phyloP scores from a whole-genome alignment of 1,140 invertebrate genomes.

The Pollicipes pollicipes region DNA sequence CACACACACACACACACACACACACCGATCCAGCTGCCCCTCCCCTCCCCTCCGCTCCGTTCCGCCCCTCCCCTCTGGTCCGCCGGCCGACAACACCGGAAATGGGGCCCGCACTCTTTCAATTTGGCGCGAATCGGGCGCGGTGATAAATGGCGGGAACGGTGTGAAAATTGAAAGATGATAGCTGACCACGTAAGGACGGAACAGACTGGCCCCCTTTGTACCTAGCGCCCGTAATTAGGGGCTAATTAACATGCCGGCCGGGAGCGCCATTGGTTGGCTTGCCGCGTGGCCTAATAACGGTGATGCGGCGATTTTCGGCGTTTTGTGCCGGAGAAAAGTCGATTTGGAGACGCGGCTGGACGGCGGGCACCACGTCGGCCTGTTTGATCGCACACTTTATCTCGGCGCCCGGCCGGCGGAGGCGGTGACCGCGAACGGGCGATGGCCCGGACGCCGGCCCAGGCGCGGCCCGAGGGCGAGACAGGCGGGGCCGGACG shows the following conservation, averaged over 20 bases:
- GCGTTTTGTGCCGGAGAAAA: background rate
- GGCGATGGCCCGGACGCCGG: no score
- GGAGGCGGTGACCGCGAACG: no score
- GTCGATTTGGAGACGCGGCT: no score
- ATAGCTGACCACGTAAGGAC: background rate
- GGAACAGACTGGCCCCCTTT: background rate
- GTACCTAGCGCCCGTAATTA: background rate
- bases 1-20: background rate
- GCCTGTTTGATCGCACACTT: background rate
- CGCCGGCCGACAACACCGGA: background rate
- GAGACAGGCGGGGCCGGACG: no score
- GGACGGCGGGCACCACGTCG: no score
- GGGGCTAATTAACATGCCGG: background rate
- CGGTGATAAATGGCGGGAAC: background rate
- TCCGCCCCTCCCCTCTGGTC: background rate
- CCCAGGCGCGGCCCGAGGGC: no score
- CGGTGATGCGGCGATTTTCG: background rate
- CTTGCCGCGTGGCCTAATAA: background rate
- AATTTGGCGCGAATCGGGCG: background rate
- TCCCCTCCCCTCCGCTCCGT: no score
- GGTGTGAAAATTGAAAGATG: slow-evolving; percentile 2
- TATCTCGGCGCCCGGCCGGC: background rate
- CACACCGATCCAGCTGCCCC: background rate
- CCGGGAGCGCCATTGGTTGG: background rate
- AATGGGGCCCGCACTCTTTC: background rate